A percentile compares a stretch with the other conserved stretches of the same genome.
phyloP scores from a whole-genome alignment of 92 coral and sea anemone species.

The Zoanthus gigantus region DNA sequence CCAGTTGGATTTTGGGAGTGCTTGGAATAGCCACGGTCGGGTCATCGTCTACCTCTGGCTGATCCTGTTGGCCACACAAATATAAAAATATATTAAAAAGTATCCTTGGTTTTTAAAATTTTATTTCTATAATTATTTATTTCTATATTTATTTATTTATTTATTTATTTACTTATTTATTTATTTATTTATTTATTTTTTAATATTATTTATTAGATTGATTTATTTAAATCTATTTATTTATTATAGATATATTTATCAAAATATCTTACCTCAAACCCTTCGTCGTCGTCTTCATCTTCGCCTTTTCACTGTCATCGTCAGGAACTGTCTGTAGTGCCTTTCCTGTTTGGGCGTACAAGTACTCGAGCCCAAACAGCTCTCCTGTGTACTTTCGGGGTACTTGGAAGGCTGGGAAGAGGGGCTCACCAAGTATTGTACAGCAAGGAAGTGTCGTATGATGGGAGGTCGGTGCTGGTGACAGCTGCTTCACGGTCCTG shows the following conservation, averaged over 20 bases:
- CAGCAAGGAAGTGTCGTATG: background rate
- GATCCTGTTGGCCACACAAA: background rate
- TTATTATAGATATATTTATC: too few relatives aligned
- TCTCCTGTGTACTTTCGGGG: background rate
- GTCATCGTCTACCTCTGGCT: background rate
- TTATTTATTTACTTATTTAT: background rate
- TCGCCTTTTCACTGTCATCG: background rate
- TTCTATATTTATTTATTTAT: too few relatives aligned
- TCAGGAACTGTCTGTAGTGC: background rate
- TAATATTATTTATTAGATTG: background rate
- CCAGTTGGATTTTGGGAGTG: constrained; percentile 66
- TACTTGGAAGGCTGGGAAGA: background rate
- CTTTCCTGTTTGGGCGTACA: background rate
- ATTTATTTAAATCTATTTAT: too few relatives aligned
- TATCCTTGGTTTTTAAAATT: too few relatives aligned
- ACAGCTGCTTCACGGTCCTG: background rate
- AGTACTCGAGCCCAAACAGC: background rate
- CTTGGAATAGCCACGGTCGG: constrained; percentile 17
- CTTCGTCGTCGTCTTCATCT: background rate
- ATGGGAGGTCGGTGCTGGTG: background rate
- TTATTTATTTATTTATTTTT: background rate
- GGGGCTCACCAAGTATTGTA: background rate
- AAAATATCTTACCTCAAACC: constrained; percentile 3
- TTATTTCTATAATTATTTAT: too few relatives aligned
- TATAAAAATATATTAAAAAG: too few relatives aligned